Evolutionary conservation across 2,888 invertebrate genomes (phyloP), one percentile per base, ranked within the genome.

Genomic region (Drosophila atripex): DNA sequence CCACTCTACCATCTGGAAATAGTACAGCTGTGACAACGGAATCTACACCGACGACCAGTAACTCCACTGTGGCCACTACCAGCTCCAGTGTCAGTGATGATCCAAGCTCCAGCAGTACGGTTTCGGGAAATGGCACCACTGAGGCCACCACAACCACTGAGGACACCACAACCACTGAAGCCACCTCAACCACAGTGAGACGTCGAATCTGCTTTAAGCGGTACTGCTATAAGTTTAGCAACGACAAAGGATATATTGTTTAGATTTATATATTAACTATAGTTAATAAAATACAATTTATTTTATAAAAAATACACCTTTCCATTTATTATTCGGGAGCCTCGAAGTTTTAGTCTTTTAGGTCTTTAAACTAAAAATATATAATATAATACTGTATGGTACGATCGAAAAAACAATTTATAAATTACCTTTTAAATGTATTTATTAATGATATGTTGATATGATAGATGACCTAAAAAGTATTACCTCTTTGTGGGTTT

Each of bases 191-290:
- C 1, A 66, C 83, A 2, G n/a, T 9, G 5, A 47, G 52, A 16
- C 56, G 52, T 1, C 73, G 78, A n/a, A 73, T 82, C 41, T 85
- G 85, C 57, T 85, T 87, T 18, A 87, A 80, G 50, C 73, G 87
- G 0, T 56, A 73, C 3, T 85, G 87, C 45, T 85, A 79, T 21
- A 85, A 85, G 49, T 87, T 85, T 14, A 49, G n/a, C 5, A 75
- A 55, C 16, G 85, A 85, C 32, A 73, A 58, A 30, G 85, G 85
- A 1, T 87, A 82, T 8, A 86, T 87, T 7, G 68, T 71, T 25
- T 86, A 53, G 52, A 5, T 2, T n/a, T n/a, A n/a, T n/a, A n/a
- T 9, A 2, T 28, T 3, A 2, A 28, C 1, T 28, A 2, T 28
- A 28, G 28, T 28, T 7, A 28, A 28, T 28, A 28, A 8, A 32